A percentile compares a stretch with the other conserved stretches of the same genome.
Evolutionary conservation across 2,888 invertebrate species (phyloP).

Genomic region (Cerceris rybyensis): DNA sequence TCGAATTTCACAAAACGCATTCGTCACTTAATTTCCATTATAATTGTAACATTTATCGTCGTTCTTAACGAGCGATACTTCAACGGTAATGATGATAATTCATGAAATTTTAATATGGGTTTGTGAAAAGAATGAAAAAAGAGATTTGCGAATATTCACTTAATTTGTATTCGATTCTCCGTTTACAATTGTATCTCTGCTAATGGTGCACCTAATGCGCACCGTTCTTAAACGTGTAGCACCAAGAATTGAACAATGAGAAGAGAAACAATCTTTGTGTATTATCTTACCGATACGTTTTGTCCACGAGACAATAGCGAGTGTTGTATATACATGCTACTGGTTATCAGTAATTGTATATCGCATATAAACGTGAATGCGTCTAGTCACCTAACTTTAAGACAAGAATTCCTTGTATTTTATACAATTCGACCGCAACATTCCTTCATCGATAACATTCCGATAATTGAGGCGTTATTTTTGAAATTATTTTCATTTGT

Average conservation of each 20-base stretch:
- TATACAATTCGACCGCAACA: slow-evolving; percentile 4
- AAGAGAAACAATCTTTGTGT: slow-evolving; percentile 29
- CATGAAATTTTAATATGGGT: not conserved
- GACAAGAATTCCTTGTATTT: slow-evolving; percentile 29
- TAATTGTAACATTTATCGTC: not conserved
- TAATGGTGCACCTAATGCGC: slow-evolving; percentile 34
- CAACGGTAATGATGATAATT: not conserved
- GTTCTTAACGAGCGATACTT: not conserved
- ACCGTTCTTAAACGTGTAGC: slow-evolving; percentile 39
- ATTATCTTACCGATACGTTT: slow-evolving; percentile 14
- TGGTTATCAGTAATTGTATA: slow-evolving; percentile 1
- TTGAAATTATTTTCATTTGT: not conserved
- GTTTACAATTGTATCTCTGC: slow-evolving; percentile 49
- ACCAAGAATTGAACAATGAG: slow-evolving; percentile 41
- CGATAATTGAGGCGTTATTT: too few relatives aligned
- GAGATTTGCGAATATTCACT: slow-evolving; percentile 32
- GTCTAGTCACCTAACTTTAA: slow-evolving; percentile 34
- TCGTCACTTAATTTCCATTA: not conserved
- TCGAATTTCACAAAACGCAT: not conserved
- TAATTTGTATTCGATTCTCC: slow-evolving; percentile 39
- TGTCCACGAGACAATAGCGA: slow-evolving; percentile 4
- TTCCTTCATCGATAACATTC: not conserved
- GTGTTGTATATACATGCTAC: not conserved
- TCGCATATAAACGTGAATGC: slow-evolving; percentile 20
- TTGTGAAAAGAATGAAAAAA: slow-evolving; percentile 22